These are phyloP conservation scores for Silvanus unidentatus DNA, from an alignment of 2,888 invertebrate species.

Conservation along the genomic window DNA sequence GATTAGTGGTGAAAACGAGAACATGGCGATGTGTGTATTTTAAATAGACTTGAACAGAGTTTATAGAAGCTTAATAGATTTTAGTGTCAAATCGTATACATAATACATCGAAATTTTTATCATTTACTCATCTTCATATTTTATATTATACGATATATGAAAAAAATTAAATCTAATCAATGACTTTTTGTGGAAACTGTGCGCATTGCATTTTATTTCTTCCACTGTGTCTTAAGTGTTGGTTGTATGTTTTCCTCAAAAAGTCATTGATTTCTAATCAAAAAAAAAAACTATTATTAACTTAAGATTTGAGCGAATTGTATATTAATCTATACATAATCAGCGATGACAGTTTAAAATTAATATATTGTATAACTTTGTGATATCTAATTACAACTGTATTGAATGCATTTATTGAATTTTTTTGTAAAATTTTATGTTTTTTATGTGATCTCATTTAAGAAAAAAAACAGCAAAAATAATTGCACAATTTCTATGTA, in stretches of 20 bases:
- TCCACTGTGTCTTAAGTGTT: too few species aligned
- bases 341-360: slow-evolving; percentile 24
- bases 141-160: not conserved
- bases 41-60: slow-evolving; percentile 14
- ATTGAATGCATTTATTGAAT: slow-evolving; percentile 24
- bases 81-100: slow-evolving; percentile 39
- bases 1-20: not conserved
- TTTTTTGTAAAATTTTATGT: slow-evolving; percentile 12
- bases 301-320: slow-evolving; percentile 17
- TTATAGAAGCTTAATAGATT: slow-evolving; percentile 31
- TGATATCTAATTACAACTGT: slow-evolving; percentile 27
- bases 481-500: slow-evolving; percentile 30
- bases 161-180: too few species aligned
- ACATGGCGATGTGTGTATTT: slow-evolving; percentile 5
- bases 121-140: not conserved
- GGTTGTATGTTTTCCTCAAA: too few species aligned
- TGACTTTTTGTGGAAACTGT: too few species aligned
- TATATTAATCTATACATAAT: slow-evolving; percentile 21
- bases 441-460: slow-evolving; percentile 33
- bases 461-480: slow-evolving; percentile 27
- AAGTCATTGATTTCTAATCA: too few species aligned
- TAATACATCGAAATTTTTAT: slow-evolving; percentile 41
- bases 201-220: too few species aligned
- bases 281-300: too few species aligned
- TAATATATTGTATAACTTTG: slow-evolving; percentile 32